Evolutionary conservation across 2,888 invertebrate genomes (phyloP), one percentile per base, ranked within the genome.

Genomic region (Drosophila tanythrix): DNA sequence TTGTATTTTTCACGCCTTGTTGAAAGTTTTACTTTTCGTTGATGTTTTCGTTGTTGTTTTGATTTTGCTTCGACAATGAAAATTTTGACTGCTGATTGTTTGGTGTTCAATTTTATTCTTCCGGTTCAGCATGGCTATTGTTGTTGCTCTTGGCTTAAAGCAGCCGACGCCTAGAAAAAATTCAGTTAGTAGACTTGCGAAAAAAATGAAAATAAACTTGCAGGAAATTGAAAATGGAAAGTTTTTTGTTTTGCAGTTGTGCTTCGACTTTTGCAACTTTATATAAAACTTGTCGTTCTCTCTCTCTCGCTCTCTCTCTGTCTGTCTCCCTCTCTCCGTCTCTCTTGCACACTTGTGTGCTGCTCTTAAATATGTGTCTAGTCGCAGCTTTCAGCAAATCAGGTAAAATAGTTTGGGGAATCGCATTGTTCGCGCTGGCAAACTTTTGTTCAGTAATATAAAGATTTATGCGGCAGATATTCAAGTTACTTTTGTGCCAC

Each of bases 41-140:
- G 29, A 25, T 65, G 43, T 66, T 43, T 48, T 53, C 40, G 29
- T 56, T 52, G 57, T 61, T 61, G 33, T 65, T 73, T 72, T 78
- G 52, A 64, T 73, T 68, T 67, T 56, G 63, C 25, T 57, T 65
- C 76, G 76, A 87, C 89, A 87, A 87, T 85, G 87, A 89, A 87
- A 87, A 77, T 87, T 86, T 88, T 86, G 88, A 86, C 88, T 88
- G 86, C 76, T 87, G 84, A 88, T 84, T 84, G 84, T 84, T 88
- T 82, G 87, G 69, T 73, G 90, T 81, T 86, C 90, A 83, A 86
- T 90, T 89, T 88, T 86, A 88, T 86, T 76, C 79, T 88, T 90
- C 75, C 86, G 75, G 60, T 68, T 72, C 70, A 83, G 80, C 61
- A 64, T 25, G 59, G 58, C 62, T 63, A 25, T 46, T 64, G 38